A percentile compares a stretch with the other conserved stretches of the same genome.
These are phyloP conservation scores for Ormyrus labotus DNA, from an alignment of 2,888 invertebrate species.

Conservation along the genomic window DNA sequence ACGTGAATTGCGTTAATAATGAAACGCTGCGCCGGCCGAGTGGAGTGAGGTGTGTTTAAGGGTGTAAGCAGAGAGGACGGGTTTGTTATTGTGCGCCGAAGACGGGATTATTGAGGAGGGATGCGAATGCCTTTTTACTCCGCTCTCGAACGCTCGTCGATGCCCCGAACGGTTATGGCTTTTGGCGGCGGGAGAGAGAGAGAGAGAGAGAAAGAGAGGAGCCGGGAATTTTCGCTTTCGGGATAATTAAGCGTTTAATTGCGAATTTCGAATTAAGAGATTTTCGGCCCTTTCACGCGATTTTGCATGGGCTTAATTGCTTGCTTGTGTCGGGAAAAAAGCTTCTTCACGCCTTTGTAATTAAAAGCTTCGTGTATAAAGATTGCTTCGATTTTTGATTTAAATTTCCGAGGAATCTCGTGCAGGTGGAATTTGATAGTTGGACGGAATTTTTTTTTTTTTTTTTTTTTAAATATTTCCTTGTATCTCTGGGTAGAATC, in stretches of 20 bases:
- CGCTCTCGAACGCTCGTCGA: conserved; percentile 3
- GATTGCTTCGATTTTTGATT: too few species aligned
- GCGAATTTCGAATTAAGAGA: conserved; percentile 11
- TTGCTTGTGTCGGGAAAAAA: too few species aligned
- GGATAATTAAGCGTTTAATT: conserved; percentile 31
- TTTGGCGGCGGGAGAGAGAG: conserved; percentile 1
- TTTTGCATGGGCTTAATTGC: too few species aligned
- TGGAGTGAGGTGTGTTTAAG: background rate
- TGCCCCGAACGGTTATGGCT: conserved; percentile 2
- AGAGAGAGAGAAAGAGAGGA: background rate
- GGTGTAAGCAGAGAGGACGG: conserved; percentile 3
- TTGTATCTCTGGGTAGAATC: too few species aligned
- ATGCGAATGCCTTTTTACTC: background rate
- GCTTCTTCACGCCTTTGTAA: too few species aligned
- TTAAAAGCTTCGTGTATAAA: too few species aligned
- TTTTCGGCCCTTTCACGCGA: background rate
- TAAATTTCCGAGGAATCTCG: too few species aligned
- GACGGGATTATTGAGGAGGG: conserved; percentile 40
- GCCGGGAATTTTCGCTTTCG: conserved; percentile 7
- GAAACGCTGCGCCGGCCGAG: conserved; percentile 27
- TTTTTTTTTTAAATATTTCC: too few species aligned
- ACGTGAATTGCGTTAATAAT: conserved; percentile 56
- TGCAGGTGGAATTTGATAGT: too few species aligned
- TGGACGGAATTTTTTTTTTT: too few species aligned
- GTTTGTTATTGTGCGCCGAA: conserved; percentile 39